Evolutionary conservation across 2,888 invertebrate species (phyloP).

Genomic region (Gastrophysa polygoni): DNA sequence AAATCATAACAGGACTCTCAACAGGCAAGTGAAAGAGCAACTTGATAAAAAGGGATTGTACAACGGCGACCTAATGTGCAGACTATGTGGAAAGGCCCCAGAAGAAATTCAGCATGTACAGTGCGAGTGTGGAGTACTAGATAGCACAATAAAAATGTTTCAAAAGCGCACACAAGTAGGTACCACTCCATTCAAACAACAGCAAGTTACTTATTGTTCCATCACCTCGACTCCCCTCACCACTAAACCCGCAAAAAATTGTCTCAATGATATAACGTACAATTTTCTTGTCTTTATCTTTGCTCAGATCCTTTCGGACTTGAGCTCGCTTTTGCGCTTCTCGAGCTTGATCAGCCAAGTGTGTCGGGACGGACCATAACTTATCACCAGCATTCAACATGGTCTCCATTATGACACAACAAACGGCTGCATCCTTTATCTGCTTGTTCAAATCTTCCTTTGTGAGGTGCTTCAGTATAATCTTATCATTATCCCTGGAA

Average conservation of each 20-base stretch:
- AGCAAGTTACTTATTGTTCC: slow-evolving; percentile 33
- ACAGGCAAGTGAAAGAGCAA: no score
- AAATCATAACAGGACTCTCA: no score
- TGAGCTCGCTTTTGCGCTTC: slow-evolving; percentile 52
- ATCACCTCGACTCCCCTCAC: slow-evolving; percentile 44
- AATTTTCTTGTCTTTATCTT: slow-evolving; percentile 49
- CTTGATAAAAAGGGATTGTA: no score
- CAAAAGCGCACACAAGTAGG: neutral
- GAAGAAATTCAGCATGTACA: no score
- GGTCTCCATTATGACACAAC: slow-evolving; percentile 84
- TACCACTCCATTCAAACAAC: slow-evolving; percentile 24
- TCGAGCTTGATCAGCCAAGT: slow-evolving; percentile 70
- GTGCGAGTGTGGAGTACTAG: no score
- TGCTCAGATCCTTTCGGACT: slow-evolving; percentile 49
- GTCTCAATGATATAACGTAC: slow-evolving; percentile 50
- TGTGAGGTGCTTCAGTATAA: slow-evolving; percentile 44
- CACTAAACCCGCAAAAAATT: slow-evolving; percentile 44
- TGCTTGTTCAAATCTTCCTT: slow-evolving; percentile 60
- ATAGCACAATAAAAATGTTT: no score
- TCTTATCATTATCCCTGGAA: slow-evolving; percentile 45
- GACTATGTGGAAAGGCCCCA: no score
- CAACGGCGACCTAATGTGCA: no score
- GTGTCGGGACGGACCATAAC: slow-evolving; percentile 80
- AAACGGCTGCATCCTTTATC: slow-evolving; percentile 85
- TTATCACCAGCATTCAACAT: slow-evolving; percentile 78